Evolutionary conservation across 2,113 vertebrate genomes (phyloP), one percentile per base, ranked within the genome.

Genomic region (Pseudorectes ferrugineus): DNA sequence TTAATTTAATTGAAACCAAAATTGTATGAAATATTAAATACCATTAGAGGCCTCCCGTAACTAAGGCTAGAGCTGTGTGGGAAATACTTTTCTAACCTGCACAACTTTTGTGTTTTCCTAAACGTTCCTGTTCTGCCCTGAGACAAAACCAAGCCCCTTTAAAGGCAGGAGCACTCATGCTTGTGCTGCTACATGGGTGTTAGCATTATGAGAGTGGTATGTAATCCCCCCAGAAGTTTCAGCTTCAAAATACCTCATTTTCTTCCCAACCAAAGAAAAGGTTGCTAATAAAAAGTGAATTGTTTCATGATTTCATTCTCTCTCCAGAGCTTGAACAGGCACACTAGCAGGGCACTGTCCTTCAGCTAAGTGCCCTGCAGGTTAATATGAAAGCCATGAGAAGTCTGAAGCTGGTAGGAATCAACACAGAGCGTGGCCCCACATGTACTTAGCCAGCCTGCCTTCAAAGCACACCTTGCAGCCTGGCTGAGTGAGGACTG

Each of bases 1-100:
- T 89, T 94, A 95, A 85, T 95, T 91, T 94, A 89, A 91, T 91
- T 94, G 89, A 95, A 94, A 89, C 87, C 77, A 89, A 96, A 92
- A 85, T 79, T 58, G 48, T 84, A 82, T 91, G 66, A 91, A 97
- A 96, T 85, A 95, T 89, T 89, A 75, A 93, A 91, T 93, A 72
- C 36, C 29, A 35, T 67, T 65, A 63, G 24, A 91, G 28, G 29
- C 52, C 18, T 93, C 54, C 25, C 73, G 75, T 72, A 88, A 81
- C 43, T 84, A 70, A 79, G 29, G 33, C 45, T 91, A 59, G 36
- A 85, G 40, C 36, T 48, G n/a, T 85, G 40, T 78, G 88, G 42
- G 67, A 93, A 90, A 86, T 77, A 42, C 38, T 88, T 92, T 70
- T 76, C 35, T 80, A 90, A 90, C 58, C 58, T 90, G 62, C 23